phyloP scores from a whole-genome alignment of 2,113 vertebrate species.

The Ranitomeya variabilis region DNA sequence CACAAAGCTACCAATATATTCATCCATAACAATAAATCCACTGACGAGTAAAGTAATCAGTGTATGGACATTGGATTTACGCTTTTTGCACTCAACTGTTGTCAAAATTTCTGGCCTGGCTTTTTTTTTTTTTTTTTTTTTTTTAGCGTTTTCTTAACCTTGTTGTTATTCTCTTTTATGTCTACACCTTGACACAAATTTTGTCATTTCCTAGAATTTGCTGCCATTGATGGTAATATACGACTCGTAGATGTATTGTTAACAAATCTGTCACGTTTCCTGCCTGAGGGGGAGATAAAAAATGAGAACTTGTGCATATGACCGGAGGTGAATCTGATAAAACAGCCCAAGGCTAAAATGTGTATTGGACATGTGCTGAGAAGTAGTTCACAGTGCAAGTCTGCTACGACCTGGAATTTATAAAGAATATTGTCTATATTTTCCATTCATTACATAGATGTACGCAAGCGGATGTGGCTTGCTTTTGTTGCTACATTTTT shows the following conservation, averaged over 20 bases:
- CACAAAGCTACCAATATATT: too few species aligned
- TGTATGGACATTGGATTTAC: not conserved
- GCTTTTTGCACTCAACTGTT: not conserved
- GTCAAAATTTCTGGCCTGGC: not conserved
- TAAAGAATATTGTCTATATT: not conserved
- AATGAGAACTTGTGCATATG: not conserved
- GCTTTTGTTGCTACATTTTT: not conserved
- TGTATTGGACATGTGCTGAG: not conserved
- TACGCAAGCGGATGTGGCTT: not conserved
- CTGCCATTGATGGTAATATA: not conserved
- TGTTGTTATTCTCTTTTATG: not conserved
- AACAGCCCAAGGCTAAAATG: not conserved
- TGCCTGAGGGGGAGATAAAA: slow-evolving; percentile 16
- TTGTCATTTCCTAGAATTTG: slow-evolving; percentile 22
- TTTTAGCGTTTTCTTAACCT: not conserved
- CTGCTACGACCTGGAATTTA: not conserved
- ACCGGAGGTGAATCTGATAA: not conserved
- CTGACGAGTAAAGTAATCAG: not conserved
- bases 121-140: not conserved
- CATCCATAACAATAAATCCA: too few species aligned
- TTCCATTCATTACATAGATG: not conserved
- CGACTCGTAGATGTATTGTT: not conserved
- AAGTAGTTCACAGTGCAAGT: not conserved
- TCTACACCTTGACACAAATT: not conserved
- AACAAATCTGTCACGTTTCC: not conserved